These are phyloP conservation scores for Oegoconia quadripuncta DNA, from an alignment of 2,888 invertebrate genomes.

Conservation along the genomic window DNA sequence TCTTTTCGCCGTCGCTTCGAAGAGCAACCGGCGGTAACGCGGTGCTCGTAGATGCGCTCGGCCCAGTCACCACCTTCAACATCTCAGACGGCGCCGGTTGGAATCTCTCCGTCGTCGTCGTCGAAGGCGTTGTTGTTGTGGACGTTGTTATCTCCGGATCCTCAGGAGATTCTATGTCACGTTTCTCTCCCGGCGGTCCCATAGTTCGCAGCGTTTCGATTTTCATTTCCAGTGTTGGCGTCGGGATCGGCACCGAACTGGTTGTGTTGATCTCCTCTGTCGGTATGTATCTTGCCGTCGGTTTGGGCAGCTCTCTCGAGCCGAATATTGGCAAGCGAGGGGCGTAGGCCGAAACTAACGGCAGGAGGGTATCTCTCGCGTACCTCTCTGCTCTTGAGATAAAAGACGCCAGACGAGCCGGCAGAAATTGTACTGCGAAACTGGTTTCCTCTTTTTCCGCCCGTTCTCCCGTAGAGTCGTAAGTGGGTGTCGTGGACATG, in stretches of 20 bases:
- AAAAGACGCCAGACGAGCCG: slow-evolving; percentile 87
- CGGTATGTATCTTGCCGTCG: slow-evolving; percentile 82
- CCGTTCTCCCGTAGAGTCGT: slow-evolving; percentile 52
- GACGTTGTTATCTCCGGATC: slow-evolving; percentile 57
- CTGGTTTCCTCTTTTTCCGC: slow-evolving; percentile 58
- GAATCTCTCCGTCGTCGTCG: slow-evolving; percentile 45
- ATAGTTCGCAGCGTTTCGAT: slow-evolving; percentile 63
- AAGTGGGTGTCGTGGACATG: slow-evolving; percentile 58
- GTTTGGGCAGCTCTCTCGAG: slow-evolving; percentile 60
- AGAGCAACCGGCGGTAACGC: slow-evolving; percentile 67
- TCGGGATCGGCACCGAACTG: slow-evolving; percentile 59
- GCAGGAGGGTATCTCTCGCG: slow-evolving; percentile 87
- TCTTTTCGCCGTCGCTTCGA: slow-evolving; percentile 63
- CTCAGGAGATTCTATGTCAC: slow-evolving; percentile 60
- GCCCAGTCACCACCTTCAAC: slow-evolving; percentile 57
- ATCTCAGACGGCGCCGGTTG: slow-evolving; percentile 58
- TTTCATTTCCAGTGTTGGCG: slow-evolving; percentile 72
- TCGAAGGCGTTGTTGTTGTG: slow-evolving; percentile 39
- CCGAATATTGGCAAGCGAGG: slow-evolving; percentile 84
- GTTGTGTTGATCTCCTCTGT: slow-evolving; percentile 63
- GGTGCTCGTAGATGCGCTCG: slow-evolving; percentile 56
- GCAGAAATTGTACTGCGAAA: slow-evolving; percentile 88
- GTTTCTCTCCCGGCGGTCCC: slow-evolving; percentile 65
- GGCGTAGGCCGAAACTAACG: slow-evolving; percentile 88
- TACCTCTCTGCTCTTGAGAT: slow-evolving; percentile 90